Evolutionary conservation across 2,113 vertebrate genomes (phyloP).

Genomic region (Laticauda laticaudata): DNA sequence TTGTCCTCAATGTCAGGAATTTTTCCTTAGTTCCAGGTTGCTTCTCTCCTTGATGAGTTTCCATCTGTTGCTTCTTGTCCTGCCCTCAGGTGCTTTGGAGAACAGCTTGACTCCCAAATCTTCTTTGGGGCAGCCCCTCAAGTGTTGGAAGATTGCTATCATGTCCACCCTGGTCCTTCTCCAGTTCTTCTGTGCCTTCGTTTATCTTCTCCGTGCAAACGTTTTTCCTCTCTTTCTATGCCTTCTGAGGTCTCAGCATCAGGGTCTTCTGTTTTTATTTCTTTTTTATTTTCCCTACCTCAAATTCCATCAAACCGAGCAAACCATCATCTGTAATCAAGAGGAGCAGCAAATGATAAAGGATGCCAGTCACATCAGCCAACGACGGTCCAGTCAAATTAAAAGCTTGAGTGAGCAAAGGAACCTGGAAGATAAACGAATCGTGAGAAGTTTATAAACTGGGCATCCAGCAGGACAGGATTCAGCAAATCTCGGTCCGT

Average conservation of each 20-base stretch:
- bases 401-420: not conserved
- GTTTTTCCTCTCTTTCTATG: not conserved
- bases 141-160: too few species aligned
- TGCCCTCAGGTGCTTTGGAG: too few species aligned
- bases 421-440: not conserved
- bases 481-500: not conserved
- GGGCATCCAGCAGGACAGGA: not conserved
- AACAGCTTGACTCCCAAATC: too few species aligned
- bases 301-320: not conserved
- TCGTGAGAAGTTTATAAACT: not conserved
- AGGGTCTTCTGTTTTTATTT: not conserved
- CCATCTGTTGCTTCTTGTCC: too few species aligned
- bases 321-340: not conserved
- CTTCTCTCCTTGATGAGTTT: too few species aligned
- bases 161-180: too few species aligned
- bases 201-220: not conserved
- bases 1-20: too few species aligned
- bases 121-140: too few species aligned
- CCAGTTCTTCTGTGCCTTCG: not conserved
- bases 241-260: not conserved
- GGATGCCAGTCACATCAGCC: not conserved
- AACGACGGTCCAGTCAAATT: not conserved
- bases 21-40: too few species aligned
- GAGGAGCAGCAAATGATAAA: not conserved
- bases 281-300: not conserved